These are phyloP conservation scores for Struthio camelus DNA, from an alignment of 2,113 vertebrate genomes.

Conservation along the genomic window DNA sequence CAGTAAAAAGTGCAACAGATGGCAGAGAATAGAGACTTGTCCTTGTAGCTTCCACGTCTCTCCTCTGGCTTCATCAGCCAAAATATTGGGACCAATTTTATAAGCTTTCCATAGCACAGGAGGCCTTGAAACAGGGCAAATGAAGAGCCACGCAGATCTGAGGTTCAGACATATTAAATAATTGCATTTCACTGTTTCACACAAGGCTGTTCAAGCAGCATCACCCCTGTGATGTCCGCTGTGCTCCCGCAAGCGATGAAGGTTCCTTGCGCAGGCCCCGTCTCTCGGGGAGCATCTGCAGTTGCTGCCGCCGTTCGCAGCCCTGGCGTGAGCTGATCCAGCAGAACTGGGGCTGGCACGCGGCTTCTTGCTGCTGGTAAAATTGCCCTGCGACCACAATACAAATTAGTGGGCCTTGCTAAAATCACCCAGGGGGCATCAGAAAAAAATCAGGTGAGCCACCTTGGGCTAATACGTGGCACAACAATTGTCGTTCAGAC, in stretches of 20 bases:
- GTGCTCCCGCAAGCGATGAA: background rate
- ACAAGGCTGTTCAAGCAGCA: background rate
- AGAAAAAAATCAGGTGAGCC: background rate
- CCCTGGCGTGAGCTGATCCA: background rate
- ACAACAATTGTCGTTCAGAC: fast-evolving
- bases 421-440: background rate
- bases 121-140: background rate
- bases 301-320: background rate
- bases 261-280: background rate
- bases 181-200: background rate
- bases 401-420: background rate
- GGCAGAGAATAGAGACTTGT: background rate
- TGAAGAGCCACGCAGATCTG: background rate
- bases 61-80: background rate
- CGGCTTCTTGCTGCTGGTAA: background rate
- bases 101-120: background rate
- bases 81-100: background rate
- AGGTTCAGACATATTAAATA: background rate
- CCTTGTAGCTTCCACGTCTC: background rate
- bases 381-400: background rate
- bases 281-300: background rate
- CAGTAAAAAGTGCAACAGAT: background rate
- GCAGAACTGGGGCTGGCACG: background rate
- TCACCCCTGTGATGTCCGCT: background rate
- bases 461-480: background rate